Evolutionary conservation across 1,140 invertebrate genomes (phyloP).

Genomic region (Cepaea nemoralis): DNA sequence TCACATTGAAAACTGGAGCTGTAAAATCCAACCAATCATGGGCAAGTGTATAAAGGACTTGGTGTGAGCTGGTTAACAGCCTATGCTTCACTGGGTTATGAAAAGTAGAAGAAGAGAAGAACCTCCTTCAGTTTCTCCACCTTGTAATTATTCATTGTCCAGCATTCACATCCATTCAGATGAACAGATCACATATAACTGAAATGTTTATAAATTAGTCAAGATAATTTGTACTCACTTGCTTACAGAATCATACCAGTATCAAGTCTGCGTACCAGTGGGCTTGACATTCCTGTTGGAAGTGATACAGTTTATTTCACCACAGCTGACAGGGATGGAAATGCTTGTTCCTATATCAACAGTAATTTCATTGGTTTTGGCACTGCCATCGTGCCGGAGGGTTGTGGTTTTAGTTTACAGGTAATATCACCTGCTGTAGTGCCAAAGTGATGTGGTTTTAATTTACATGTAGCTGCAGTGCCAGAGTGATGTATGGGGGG

Average conservation of each 20-base stretch:
- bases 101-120: no score
- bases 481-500: no score
- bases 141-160: no score
- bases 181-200: no score
- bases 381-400: conserved; percentile 71
- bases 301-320: conserved; percentile 72
- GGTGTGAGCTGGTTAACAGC: no score
- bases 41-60: no score
- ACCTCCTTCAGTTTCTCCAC: no score
- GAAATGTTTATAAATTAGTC: no score
- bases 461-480: conserved; percentile 71
- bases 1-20: no score
- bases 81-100: no score
- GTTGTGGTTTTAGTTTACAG: conserved; percentile 72
- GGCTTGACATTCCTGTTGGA: conserved; percentile 32
- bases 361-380: conserved; percentile 72
- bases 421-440: conserved; percentile 69
- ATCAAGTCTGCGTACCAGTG: background rate
- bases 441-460: conserved; percentile 72
- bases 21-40: no score
- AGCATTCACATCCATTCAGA: no score
- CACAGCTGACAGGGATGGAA: conserved; percentile 70
- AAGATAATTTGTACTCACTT: background rate
- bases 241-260: background rate
- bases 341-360: conserved; percentile 72